Percentiles rank a stretch among this genome's conserved stretches.
Evolutionary conservation across 2,888 invertebrate genomes (phyloP).

Genomic region (Junonia oenone): DNA sequence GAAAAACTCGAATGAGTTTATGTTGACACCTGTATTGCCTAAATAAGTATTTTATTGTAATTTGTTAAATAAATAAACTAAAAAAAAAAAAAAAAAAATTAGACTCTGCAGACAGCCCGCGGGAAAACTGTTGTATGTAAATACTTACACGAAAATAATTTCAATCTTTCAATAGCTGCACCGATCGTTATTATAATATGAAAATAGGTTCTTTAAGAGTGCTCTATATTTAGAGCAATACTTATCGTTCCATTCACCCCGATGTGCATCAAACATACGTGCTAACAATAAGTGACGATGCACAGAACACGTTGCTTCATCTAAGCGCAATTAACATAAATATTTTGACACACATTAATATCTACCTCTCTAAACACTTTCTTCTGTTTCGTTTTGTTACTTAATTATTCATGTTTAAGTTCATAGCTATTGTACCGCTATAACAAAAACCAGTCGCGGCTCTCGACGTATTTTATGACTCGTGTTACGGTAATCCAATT

Average conservation of each 20-base stretch:
- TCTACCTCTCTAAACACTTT: background rate
- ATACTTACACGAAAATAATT: background rate
- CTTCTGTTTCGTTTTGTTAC: background rate
- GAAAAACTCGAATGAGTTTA: background rate
- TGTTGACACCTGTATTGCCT: too few species aligned
- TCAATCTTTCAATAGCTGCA: background rate
- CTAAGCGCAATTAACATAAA: conserved; percentile 3
- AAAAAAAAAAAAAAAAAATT: too few species aligned
- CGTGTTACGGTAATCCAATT: conserved; percentile 22
- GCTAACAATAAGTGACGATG: conserved; percentile 12
- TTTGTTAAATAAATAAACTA: too few species aligned
- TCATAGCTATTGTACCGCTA: background rate
- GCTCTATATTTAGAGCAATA: conserved; percentile 59
- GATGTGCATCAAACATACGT: conserved; percentile 28
- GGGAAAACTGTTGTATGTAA: background rate
- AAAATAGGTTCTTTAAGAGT: conserved; percentile 33
- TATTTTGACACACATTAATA: conserved; percentile 1
- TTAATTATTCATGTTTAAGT: background rate
- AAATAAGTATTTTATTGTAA: too few species aligned
- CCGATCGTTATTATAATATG: background rate
- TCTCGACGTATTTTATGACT: conserved; percentile 10
- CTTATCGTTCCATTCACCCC: conserved; percentile 63
- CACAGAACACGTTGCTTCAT: background rate
- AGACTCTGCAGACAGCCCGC: too few species aligned
- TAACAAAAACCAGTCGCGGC: conserved; percentile 14